A percentile compares a stretch with the other conserved stretches of the same genome.
Conservation (phyloP, 1,140 invertebrate genomes). For the Aphelenchoides avenae region DNA sequence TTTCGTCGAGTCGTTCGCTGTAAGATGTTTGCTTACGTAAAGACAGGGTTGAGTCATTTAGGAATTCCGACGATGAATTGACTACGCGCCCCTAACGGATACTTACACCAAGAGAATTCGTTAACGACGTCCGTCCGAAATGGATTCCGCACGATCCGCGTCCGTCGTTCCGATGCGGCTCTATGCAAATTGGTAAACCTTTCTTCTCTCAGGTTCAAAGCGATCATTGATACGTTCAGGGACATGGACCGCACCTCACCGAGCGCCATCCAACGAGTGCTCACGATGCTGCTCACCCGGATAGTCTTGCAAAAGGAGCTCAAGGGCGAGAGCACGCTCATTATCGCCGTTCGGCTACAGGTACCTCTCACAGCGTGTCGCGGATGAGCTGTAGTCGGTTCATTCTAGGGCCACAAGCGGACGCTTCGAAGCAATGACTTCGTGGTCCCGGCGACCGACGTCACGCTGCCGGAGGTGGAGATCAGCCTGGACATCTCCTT, state of each 20-base stretch:
- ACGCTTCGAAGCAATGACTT: constrained; percentile 41
- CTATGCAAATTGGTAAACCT: constrained; percentile 38
- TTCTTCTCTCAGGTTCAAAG: constrained; percentile 13
- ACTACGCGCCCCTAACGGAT: too few relatives aligned
- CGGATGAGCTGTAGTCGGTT: constrained; percentile 14
- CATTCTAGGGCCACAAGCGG: constrained; percentile 37
- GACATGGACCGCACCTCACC: constrained; percentile 33
- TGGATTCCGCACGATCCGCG: constrained; percentile 3
- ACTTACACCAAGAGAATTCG: too few relatives aligned
- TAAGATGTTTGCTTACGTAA: too few relatives aligned
- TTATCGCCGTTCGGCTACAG: constrained; percentile 40
- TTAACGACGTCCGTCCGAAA: too few relatives aligned
- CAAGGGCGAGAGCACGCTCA: constrained; percentile 22
- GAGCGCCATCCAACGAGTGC: constrained; percentile 22
- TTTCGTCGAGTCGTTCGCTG: too few relatives aligned
- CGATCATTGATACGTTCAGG: constrained; percentile 6
- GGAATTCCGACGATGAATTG: too few relatives aligned
- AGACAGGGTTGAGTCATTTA: too few relatives aligned
- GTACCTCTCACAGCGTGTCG: too few relatives aligned
- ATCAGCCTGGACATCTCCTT: constrained; percentile 38
- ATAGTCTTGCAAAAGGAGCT: constrained; percentile 23
- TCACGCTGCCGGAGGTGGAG: constrained; percentile 20
- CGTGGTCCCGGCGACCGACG: background rate
- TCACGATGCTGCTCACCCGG: constrained; percentile 33
- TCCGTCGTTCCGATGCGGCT: constrained; percentile 41